Base-by-base conservation (phyloP, 2,797 vertebrate genomes). In the Staurois parvus region DNA sequence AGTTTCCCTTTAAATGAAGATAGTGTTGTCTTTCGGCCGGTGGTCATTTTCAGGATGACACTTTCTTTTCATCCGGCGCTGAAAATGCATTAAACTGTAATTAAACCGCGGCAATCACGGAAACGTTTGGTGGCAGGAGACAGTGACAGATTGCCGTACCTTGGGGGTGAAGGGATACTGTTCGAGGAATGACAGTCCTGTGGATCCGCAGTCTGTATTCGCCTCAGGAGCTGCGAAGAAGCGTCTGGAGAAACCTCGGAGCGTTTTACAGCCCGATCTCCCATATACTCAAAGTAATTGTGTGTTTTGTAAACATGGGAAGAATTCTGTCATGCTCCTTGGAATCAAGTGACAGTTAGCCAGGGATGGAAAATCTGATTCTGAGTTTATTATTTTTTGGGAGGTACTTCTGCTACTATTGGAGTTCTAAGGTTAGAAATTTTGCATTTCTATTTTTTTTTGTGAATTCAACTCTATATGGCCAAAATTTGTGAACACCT, bases 71-170 rank as follows among this genome's bases (percentile, higher is more conserved):
- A 24, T 34, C 21, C 48, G 28, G 21, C 3, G 24, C 24, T 10
- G 10, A 24, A 45, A n/a, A 10, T 37, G 48, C 42, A 70, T 69
- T 56, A 80, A 32, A 37, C 29, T 40, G 68, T 72, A 59, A 81
- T 81, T 81, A 74, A 82, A 37, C 62, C 32, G 12, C 70, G 21
- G 37, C 32, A 74, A 48, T 74, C n/a, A 34, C 28, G 24, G 56
- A 42, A 21, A 82, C n/a, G 56, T 12, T 15, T 64, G 48, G 80
- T 73, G 56, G 70, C 69, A 66, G 37, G 59, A 64, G 12, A 73
- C 80, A 45, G 69, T 74, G 70, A 82, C 80, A 82, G 72, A 82
- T 82, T 82, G 69, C 3, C 17, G 42, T 66, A 82, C 52, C 80
- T 82, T 66, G 24, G 70, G 80, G 80, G 32, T 74, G 64, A 32